phyloP scores from a whole-genome alignment of 2,113 vertebrate genomes.

The Nipponia nippon region DNA sequence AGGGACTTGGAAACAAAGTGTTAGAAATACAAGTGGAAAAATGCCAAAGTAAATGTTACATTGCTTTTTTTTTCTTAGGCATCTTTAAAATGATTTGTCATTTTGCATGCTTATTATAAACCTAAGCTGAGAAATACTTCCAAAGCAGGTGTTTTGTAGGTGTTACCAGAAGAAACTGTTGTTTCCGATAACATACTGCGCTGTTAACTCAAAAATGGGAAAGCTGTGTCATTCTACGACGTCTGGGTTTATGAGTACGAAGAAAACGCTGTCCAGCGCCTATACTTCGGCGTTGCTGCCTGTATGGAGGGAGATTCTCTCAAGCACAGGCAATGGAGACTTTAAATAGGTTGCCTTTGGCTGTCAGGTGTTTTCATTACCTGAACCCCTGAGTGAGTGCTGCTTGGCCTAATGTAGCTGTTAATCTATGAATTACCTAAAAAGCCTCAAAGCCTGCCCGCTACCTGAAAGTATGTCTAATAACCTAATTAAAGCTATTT shows the following conservation, averaged over 20 bases:
- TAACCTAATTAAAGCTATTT: neutral
- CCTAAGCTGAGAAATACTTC: neutral
- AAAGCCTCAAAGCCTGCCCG: neutral
- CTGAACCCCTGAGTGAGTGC: fast-evolving
- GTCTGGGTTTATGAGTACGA: neutral
- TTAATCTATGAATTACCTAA: neutral
- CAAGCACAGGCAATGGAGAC: fast-evolving
- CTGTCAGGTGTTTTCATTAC: fast-evolving
- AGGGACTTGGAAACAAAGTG: neutral
- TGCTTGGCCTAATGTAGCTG: neutral
- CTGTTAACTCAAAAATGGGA: neutral
- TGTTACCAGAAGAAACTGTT: neutral
- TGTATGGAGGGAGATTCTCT: fast-evolving
- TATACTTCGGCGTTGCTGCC: fast-evolving
- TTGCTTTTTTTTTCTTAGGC: neutral
- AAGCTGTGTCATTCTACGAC: fast-evolving
- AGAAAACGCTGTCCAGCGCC: fast-evolving
- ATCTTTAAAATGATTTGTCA: neutral
- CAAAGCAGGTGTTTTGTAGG: neutral
- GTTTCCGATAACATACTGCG: neutral
- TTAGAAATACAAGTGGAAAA: neutral
- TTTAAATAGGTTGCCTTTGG: fast-evolving
- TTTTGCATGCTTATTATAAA: neutral
- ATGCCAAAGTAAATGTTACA: neutral
- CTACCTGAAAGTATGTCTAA: neutral